Evolutionary conservation across 2,113 vertebrate genomes (phyloP), one percentile per base, ranked within the genome.

Genomic region (Gopherus evgoodei): DNA sequence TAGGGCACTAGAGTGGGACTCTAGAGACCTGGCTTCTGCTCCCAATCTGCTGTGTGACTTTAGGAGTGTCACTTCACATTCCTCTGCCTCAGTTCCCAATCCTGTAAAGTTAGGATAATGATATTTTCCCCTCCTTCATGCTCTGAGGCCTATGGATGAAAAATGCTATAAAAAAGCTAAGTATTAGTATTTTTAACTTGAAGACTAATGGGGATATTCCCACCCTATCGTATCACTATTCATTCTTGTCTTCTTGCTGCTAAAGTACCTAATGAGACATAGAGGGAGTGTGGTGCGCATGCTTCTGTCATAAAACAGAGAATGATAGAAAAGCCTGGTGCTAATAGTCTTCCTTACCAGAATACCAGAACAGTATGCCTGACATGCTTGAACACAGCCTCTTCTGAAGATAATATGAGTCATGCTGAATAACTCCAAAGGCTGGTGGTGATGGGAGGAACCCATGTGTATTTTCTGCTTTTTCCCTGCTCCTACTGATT

Each of bases 401-500:
- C 59, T 72, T 94, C 85, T 50, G 42, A 94, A 92, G 62, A 27
- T 92, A 91, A 47, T 95, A 91, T 86, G 52, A 84, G 52, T 56
- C 88, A 49, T 53, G 90, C 38, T 47, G 83, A 87, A 86, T 90
- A 91, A 81, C 27, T 94, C 42, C 22, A 19, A 4, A 94, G 79
- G 57, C 89, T 52, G n/a, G 57, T 87, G 59, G 76, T 69, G 56
- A 90, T 72, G 85, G 83, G 87, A 95, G 31, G 90, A 96, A 83
- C n/a, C 75, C 19, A 89, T 42, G 47, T n/a, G 31, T 87, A 24
- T 82, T 95, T 88, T 89, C 83, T 95, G 50, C 85, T 76, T 96
- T 94, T 95, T 69, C 81, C 90, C 25, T 69, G 90, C 76, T 88
- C 49, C 92, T 89, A 4, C 4, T 91, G 82, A 84, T 93, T 94